These are phyloP conservation scores for Leptinotarsa haldemani DNA, from an alignment of 2,888 invertebrate genomes.

Conservation along the genomic window DNA sequence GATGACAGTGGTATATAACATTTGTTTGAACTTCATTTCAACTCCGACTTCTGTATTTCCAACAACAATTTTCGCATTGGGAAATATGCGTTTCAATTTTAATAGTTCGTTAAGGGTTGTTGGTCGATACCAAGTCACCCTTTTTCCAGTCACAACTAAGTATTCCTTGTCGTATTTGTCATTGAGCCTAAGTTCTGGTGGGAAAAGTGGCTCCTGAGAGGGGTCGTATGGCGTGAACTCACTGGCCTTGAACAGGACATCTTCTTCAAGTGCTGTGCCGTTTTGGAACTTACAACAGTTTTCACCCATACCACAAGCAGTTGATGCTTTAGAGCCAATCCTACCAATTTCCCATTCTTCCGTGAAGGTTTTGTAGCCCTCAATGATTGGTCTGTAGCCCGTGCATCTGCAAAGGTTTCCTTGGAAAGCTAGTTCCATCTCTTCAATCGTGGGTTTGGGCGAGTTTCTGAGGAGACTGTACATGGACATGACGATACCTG, in stretches of 20 bases:
- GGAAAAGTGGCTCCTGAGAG: constrained; percentile 91
- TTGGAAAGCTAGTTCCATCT: constrained; percentile 85
- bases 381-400: constrained; percentile 92
- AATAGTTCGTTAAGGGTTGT: constrained; percentile 75
- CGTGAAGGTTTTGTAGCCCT: constrained; percentile 87
- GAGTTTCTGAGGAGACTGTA: constrained; percentile 84
- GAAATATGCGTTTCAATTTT: constrained; percentile 74
- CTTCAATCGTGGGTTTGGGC: constrained; percentile 77
- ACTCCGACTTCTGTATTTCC: constrained; percentile 94
- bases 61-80: constrained; percentile 81
- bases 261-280: constrained; percentile 50
- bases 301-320: constrained; percentile 72
- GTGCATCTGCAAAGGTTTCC: constrained; percentile 92
- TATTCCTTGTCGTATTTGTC: constrained; percentile 71
- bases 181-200: constrained; percentile 83
- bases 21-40: constrained; percentile 91
- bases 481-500: constrained; percentile 95
- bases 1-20: constrained; percentile 82
- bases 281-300: constrained; percentile 72
- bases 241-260: constrained; percentile 70
- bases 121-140: constrained; percentile 82
- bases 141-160: constrained; percentile 73
- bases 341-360: constrained; percentile 75
- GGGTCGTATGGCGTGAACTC: constrained; percentile 81
- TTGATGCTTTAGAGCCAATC: constrained; percentile 47